phyloP scores from a whole-genome alignment of 2,888 invertebrate species.

The Prosapia bicincta region DNA sequence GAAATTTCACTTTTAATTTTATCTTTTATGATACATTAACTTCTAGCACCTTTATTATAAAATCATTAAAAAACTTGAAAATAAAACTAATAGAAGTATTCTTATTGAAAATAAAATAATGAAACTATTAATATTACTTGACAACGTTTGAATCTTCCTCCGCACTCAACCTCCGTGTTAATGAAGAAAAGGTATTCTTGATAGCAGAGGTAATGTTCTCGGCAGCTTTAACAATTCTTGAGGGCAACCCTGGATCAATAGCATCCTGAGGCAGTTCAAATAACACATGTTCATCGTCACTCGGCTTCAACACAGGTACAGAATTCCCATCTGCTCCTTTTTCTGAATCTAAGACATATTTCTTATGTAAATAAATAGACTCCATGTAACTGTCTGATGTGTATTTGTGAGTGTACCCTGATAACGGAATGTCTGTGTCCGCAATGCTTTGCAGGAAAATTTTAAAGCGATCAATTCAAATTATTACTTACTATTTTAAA shows the following conservation, averaged over 20 bases:
- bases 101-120: no score
- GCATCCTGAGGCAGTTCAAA: constrained; percentile 16
- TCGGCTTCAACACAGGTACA: neutral
- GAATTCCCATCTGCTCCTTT: neutral
- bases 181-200: constrained; percentile 44
- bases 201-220: constrained; percentile 56
- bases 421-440: neutral
- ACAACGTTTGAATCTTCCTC: no score
- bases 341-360: neutral
- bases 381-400: neutral
- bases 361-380: neutral
- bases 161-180: neutral
- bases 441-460: no score
- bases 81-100: no score
- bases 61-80: no score
- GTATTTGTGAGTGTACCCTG: neutral
- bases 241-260: constrained; percentile 17
- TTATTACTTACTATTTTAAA: no score
- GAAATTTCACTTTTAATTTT: no score
- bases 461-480: no score
- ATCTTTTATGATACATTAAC: no score
- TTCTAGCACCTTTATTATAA: no score
- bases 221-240: constrained; percentile 54
- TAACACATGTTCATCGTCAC: neutral
- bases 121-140: no score